These are phyloP conservation scores for Xiphias gladius DNA, from an alignment of 2,113 vertebrate genomes.

Conservation along the genomic window DNA sequence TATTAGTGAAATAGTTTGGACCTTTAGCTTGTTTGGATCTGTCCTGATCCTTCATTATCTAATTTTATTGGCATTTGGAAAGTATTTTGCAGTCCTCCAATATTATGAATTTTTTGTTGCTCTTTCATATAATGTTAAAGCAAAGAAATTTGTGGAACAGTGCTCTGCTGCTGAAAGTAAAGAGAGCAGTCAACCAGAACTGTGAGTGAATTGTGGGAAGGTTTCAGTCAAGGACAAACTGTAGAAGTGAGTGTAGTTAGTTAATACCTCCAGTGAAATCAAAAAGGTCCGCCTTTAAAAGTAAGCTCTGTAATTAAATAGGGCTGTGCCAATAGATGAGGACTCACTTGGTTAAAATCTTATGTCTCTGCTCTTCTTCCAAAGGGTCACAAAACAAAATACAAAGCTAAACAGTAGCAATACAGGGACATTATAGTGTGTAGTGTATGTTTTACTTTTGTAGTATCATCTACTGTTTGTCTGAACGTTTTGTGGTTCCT, in stretches of 20 bases:
- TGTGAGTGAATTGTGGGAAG: too few relatives aligned
- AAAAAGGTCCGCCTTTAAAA: too few relatives aligned
- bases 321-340: too few relatives aligned
- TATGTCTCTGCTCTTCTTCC: too few relatives aligned
- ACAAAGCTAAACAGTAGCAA: too few relatives aligned
- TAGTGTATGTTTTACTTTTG: background rate
- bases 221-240: background rate
- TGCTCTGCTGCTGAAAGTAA: background rate
- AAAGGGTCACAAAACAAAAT: too few relatives aligned
- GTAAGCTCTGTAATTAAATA: too few relatives aligned
- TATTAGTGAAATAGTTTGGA: too few relatives aligned
- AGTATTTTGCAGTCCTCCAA: background rate
- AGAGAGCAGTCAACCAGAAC: background rate
- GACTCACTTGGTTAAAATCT: too few relatives aligned
- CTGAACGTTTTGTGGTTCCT: background rate
- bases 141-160: background rate
- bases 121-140: background rate
- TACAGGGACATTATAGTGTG: background rate
- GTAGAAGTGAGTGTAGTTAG: too few relatives aligned
- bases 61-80: background rate
- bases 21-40: too few relatives aligned
- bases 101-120: background rate
- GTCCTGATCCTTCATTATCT: background rate
- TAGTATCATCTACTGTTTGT: background rate
- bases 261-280: too few relatives aligned